Evolutionary conservation across 1,140 invertebrate species (phyloP).

Genomic region (Zaprionus camerounensis): DNA sequence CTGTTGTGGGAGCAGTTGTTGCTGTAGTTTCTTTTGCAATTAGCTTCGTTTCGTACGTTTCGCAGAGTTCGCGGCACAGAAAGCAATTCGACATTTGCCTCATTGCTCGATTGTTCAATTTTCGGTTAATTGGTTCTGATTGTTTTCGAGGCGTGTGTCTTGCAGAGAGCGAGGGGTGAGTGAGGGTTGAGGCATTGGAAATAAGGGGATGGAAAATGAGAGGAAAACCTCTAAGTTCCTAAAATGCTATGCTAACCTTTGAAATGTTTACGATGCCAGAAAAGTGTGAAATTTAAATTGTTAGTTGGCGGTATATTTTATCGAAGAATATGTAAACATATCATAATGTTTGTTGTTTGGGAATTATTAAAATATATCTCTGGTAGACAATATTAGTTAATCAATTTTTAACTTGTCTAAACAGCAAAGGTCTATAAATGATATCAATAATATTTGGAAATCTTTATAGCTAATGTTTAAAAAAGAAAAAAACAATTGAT

Average conservation of each 20-base stretch:
- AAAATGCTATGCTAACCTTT: neutral
- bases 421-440: too few relatives aligned
- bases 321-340: too few relatives aligned
- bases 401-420: too few relatives aligned
- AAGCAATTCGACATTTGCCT: slow-evolving; percentile 46
- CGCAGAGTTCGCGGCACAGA: slow-evolving; percentile 35
- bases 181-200: too few relatives aligned
- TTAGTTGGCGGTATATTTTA: too few relatives aligned
- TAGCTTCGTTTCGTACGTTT: slow-evolving; percentile 50
- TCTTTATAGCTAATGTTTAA: too few relatives aligned
- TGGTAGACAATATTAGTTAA: too few relatives aligned
- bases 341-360: too few relatives aligned
- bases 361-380: too few relatives aligned
- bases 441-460: too few relatives aligned
- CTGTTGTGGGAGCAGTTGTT: neutral
- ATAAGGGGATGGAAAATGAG: neutral
- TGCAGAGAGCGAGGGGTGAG: neutral
- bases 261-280: too few relatives aligned
- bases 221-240: neutral
- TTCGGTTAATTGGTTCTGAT: slow-evolving; percentile 82
- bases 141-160: slow-evolving; percentile 74
- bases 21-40: slow-evolving; percentile 71
- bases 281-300: neutral
- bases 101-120: slow-evolving; percentile 75
- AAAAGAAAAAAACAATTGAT: too few relatives aligned